Conservation (phyloP, 2,113 vertebrate genomes). For the Channa argus region DNA sequence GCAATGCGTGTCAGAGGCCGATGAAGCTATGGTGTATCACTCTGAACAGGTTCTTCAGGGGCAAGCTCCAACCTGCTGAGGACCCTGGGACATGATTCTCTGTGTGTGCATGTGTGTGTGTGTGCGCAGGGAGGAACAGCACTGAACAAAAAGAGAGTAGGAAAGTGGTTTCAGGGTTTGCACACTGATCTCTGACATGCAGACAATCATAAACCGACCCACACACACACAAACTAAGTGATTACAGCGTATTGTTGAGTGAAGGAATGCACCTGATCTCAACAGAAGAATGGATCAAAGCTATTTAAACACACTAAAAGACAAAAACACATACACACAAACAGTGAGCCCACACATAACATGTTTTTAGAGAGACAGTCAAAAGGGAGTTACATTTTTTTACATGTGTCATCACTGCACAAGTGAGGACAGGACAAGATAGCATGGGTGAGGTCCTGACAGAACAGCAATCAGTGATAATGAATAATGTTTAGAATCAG, state of each 20-base stretch:
- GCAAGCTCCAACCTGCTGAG: conserved; percentile 72
- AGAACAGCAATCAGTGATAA: background rate
- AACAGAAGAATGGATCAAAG: conserved; percentile 20
- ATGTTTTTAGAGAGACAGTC: conserved; percentile 38
- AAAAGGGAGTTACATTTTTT: conserved; percentile 38
- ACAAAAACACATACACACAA: background rate
- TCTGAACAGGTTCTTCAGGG: conserved; percentile 71
- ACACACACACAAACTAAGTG: conserved; percentile 24
- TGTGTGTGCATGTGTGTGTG: conserved; percentile 27
- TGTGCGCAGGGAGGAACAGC: conserved; percentile 13
- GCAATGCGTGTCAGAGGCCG: conserved; percentile 64
- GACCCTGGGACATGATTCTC: conserved; percentile 42
- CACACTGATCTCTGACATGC: conserved; percentile 52
- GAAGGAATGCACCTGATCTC: conserved; percentile 74
- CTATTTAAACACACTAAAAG: conserved; percentile 30
- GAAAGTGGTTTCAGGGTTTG: conserved; percentile 43
- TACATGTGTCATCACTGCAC: conserved; percentile 24
- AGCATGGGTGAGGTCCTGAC: background rate
- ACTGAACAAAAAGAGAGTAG: conserved; percentile 13
- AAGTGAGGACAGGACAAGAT: conserved; percentile 6
- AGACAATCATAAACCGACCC: conserved; percentile 33
- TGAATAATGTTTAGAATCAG: background rate
- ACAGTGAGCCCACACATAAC: conserved; percentile 27
- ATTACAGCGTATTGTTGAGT: conserved; percentile 57
- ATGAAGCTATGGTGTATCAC: conserved; percentile 68